phyloP scores from a whole-genome alignment of 1,140 invertebrate genomes.

The Neoseiulus cucumeris region DNA sequence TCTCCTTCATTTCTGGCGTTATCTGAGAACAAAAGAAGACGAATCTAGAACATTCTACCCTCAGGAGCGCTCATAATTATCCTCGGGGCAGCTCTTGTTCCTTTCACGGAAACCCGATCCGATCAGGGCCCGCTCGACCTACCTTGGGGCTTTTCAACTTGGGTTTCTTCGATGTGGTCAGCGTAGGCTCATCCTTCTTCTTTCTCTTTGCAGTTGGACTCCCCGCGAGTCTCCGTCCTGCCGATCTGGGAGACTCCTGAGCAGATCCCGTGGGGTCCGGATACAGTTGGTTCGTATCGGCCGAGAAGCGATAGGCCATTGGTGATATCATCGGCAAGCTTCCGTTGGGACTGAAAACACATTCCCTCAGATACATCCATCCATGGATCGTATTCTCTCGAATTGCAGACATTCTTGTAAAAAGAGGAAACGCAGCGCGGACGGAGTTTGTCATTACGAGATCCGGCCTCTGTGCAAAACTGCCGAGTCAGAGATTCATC shows the following conservation, averaged over 20 bases:
- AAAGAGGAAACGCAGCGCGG: too few species aligned
- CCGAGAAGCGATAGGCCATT: neutral
- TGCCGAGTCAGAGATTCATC: too few species aligned
- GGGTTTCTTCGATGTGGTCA: neutral
- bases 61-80: too few species aligned
- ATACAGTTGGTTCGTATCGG: neutral
- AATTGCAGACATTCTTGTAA: too few species aligned
- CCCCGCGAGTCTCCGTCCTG: neutral
- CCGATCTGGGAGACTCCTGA: neutral
- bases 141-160: neutral
- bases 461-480: too few species aligned
- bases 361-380: neutral
- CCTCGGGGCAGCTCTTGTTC: too few species aligned
- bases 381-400: too few species aligned
- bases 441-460: too few species aligned
- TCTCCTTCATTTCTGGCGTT: neutral
- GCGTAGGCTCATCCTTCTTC: neutral
- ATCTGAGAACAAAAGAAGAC: neutral
- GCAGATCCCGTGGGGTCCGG: neutral
- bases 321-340: neutral
- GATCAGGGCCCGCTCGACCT: too few species aligned
- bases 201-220: neutral
- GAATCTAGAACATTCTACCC: too few species aligned
- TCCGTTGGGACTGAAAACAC: neutral
- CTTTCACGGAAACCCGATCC: too few species aligned